phyloP scores from a whole-genome alignment of 2,113 vertebrate species.

The Hucho hucho region DNA sequence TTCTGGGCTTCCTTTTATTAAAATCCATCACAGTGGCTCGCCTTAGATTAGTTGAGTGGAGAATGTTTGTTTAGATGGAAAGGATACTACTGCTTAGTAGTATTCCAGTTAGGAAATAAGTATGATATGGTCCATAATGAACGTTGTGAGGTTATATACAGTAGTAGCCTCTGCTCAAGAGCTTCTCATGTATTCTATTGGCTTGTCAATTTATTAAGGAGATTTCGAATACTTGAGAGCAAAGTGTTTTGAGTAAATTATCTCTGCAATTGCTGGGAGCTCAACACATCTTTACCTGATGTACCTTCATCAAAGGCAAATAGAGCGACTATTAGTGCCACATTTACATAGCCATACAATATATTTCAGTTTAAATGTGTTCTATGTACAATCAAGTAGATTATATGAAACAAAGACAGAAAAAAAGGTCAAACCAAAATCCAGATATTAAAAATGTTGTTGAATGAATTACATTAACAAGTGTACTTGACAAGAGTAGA shows the following conservation, averaged over 20 bases:
- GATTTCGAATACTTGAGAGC: not conserved
- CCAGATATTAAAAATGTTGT: not conserved
- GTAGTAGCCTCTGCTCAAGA: not conserved
- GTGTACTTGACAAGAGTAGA: constrained; percentile 35
- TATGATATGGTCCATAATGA: not conserved
- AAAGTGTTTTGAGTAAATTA: not conserved
- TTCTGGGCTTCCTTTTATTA: not conserved
- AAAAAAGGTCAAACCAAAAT: not conserved
- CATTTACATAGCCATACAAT: not conserved
- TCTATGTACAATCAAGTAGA: not conserved
- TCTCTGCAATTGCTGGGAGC: not conserved
- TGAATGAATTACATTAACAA: constrained; percentile 33
- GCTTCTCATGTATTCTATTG: not conserved
- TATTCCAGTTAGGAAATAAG: not conserved
- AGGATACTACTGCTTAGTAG: not conserved
- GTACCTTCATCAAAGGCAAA: not conserved
- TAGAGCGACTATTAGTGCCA: not conserved
- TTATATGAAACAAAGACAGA: not conserved
- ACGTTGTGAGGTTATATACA: not conserved
- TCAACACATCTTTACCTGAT: not conserved
- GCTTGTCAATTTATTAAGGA: not conserved
- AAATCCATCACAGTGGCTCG: not conserved
- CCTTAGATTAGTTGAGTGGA: not conserved
- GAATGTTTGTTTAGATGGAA: not conserved
- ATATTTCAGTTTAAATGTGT: not conserved